phyloP scores from a whole-genome alignment of 35 echinoderm and acorn worm species.

The Apostichopus californicus region DNA sequence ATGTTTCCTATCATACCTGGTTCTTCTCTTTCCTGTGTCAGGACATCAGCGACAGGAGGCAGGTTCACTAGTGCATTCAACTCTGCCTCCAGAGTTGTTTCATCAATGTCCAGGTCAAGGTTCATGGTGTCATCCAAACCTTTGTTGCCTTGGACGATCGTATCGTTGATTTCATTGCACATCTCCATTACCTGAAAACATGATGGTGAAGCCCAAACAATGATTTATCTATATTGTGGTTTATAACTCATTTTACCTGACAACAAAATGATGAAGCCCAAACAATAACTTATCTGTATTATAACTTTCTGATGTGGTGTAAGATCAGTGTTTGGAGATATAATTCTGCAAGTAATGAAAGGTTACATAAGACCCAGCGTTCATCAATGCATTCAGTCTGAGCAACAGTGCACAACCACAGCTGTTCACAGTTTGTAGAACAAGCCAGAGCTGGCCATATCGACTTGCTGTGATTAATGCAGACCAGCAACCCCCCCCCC shows the following conservation, averaged over 20 bases:
- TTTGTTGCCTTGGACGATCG: slow-evolving; percentile 62
- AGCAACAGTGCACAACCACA: no score
- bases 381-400: no score
- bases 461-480: no score
- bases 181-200: slow-evolving; percentile 83
- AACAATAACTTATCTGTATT: no score
- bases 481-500: no score
- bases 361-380: no score
- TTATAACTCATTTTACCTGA: slow-evolving; percentile 51
- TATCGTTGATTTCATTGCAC: slow-evolving; percentile 92
- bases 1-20: not conserved
- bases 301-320: no score
- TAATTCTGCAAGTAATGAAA: no score
- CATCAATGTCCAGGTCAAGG: slow-evolving; percentile 63
- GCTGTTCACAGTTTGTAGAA: no score
- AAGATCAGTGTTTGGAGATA: no score
- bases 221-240: no score
- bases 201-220: not conserved
- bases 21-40: not conserved
- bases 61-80: slow-evolving; percentile 54
- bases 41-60: not conserved
- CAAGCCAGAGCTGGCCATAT: no score
- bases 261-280: not conserved
- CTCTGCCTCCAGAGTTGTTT: slow-evolving; percentile 68
- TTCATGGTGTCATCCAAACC: slow-evolving; percentile 70